These are phyloP conservation scores for Drosophila kuntzei DNA, from an alignment of 2,888 invertebrate species.

Conservation along the genomic window DNA sequence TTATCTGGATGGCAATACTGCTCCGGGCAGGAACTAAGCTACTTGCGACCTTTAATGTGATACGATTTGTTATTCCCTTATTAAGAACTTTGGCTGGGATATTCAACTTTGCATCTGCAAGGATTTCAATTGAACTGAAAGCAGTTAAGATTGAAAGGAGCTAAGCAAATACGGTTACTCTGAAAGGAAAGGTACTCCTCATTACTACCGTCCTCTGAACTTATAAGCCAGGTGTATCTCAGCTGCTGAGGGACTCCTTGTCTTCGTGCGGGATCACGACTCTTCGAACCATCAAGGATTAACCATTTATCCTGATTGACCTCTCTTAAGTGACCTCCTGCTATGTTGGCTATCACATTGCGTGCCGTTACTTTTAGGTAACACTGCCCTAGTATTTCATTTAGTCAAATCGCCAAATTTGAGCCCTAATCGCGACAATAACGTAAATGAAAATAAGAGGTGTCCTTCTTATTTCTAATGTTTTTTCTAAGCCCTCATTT, in stretches of 20 bases:
- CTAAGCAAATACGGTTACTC: slow-evolving; percentile 14
- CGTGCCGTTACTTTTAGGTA: slow-evolving; percentile 37
- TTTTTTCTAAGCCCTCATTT: no score
- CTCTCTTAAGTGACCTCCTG: slow-evolving; percentile 25
- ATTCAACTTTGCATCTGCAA: slow-evolving; percentile 15
- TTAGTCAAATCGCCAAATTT: not conserved
- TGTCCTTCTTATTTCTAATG: no score
- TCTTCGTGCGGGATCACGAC: slow-evolving; percentile 33
- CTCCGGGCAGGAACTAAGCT: not conserved
- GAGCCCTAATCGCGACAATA: not conserved
- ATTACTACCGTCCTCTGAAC: not conserved
- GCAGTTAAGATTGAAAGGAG: not conserved
- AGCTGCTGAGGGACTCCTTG: slow-evolving; percentile 1
- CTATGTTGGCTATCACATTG: slow-evolving; percentile 23
- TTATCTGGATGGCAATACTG: slow-evolving; percentile 5
- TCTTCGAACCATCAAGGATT: slow-evolving; percentile 35
- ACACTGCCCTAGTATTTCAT: slow-evolving; percentile 15
- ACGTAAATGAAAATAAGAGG: not conserved
- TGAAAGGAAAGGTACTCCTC: slow-evolving; percentile 1
- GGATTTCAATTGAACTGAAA: not conserved
- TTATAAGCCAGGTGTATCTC: slow-evolving; percentile 32
- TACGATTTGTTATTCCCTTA: not conserved
- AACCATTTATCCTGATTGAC: slow-evolving; percentile 8
- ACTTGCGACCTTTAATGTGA: slow-evolving; percentile 20
- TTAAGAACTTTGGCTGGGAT: slow-evolving; percentile 10